Conservation (phyloP, 2,888 invertebrate genomes). For the Heliconius aoede region DNA sequence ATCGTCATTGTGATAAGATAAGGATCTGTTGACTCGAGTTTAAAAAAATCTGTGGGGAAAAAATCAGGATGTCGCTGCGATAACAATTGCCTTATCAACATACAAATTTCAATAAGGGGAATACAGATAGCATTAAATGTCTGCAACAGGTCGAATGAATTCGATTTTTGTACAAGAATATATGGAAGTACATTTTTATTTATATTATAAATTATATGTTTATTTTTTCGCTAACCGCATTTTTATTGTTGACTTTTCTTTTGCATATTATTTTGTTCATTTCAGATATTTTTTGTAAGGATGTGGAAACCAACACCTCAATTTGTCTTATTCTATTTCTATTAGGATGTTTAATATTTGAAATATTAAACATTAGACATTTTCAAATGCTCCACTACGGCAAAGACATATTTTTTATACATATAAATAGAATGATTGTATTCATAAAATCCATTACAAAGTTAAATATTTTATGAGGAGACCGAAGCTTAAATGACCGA, state of each 20-base stretch:
- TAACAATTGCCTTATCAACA: conserved; percentile 57
- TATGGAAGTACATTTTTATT: not conserved
- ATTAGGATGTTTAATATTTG: no score
- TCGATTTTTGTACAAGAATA: conserved; percentile 5
- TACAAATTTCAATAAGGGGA: conserved; percentile 47
- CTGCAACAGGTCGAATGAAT: conserved; percentile 11
- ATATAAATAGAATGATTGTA: not conserved
- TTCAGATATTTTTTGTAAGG: not conserved
- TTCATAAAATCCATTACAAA: not conserved
- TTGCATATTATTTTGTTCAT: not conserved
- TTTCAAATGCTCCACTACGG: not conserved
- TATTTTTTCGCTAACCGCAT: not conserved
- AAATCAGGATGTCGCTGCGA: conserved; percentile 73
- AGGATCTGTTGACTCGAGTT: conserved; percentile 68
- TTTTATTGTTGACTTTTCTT: not conserved
- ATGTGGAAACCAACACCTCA: no score
- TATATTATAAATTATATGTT: not conserved
- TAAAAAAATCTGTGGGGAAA: conserved; percentile 70
- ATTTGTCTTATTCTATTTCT: no score
- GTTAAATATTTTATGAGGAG: not conserved
- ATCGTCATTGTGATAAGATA: conserved; percentile 74
- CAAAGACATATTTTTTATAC: not conserved
- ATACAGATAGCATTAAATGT: conserved; percentile 26
- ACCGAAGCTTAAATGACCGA: not conserved
- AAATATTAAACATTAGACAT: not conserved